Evolutionary conservation across 2,888 invertebrate genomes (phyloP).

Genomic region (Cryptophagus acutangulus): DNA sequence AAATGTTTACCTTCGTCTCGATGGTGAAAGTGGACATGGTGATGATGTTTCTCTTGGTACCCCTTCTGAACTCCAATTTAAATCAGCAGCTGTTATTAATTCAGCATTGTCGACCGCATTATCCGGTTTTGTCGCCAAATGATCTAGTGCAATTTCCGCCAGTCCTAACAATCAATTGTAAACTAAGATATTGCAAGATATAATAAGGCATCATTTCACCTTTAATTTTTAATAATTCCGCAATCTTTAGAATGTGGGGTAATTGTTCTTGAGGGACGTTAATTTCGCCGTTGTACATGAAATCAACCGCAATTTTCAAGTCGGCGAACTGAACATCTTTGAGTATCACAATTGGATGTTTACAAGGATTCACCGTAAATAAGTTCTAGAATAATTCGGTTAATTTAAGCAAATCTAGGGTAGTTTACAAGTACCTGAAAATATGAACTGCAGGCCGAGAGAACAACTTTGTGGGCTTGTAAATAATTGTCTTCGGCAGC

Average conservation of each 20-base stretch:
- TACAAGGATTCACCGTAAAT: conserved; percentile 80
- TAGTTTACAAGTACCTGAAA: conserved; percentile 65
- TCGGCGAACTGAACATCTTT: conserved; percentile 85
- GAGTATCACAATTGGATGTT: conserved; percentile 84
- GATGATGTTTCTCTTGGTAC: conserved; percentile 60
- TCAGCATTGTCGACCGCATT: conserved; percentile 51
- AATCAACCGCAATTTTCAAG: conserved; percentile 82
- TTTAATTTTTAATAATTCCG: conserved; percentile 82
- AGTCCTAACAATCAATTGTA: conserved; percentile 49
- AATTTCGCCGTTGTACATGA: conserved; percentile 90
- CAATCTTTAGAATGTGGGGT: conserved; percentile 74
- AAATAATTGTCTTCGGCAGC: conserved; percentile 87
- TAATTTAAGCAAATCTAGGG: no score
- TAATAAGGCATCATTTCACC: conserved; percentile 40
- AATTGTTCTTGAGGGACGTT: conserved; percentile 86
- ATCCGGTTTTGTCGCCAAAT: conserved; percentile 67
- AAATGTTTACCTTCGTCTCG: conserved; percentile 42
- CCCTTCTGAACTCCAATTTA: conserved; percentile 53
- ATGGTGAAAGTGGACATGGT: conserved; percentile 54
- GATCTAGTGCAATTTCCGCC: conserved; percentile 79
- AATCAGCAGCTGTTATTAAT: conserved; percentile 55
- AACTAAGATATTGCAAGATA: conserved; percentile 1
- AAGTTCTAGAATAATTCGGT: conserved; percentile 69
- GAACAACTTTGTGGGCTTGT: conserved; percentile 83
- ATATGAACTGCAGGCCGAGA: conserved; percentile 90